Base-by-base conservation (phyloP, 2,113 vertebrate species). In the Piprites chloris region DNA sequence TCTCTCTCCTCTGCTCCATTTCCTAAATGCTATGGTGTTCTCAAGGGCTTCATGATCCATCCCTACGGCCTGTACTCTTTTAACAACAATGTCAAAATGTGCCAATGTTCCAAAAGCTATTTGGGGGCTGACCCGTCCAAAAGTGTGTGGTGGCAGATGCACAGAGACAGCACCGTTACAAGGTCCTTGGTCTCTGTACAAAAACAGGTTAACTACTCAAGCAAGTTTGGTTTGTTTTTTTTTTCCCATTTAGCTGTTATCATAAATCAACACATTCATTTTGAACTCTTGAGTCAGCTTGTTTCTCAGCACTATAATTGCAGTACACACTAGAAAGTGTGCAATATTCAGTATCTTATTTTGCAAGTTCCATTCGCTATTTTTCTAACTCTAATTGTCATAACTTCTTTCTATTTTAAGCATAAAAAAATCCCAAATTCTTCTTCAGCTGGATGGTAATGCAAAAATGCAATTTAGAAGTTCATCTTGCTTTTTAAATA, bases 81-180 rank as follows among this genome's bases (percentile, higher is more conserved):
- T 53, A 73, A 42, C 4, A 86, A 32, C 12, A 56, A 46, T 11
- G 27, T 27, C 59, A 59, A 7, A 63, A 24, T 28, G 53, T 59
- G 9, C 32, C 21, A 55, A 7, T 33, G 9, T n/a, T 80, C 41
- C 23, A 61, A 61, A 80, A 87, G 37, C 3, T 46, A 9, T 12
- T 10, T 39, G 22, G 8, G 8, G 1, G 2, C 5, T 9, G 13
- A 19, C 4, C 3, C 1, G 1, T 62, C 24, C 35, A 50, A 46
- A 74, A 47, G 9, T 7, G 9, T 22, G 13, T n/a, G 33, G 9
- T 56, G 20, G 10, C 23, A 62, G 23, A 62, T 19, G 12, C 6
- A 35, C 12, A 35, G 11, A 52, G 30, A 26, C 12, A 49, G 9
- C 6, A 46, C 9, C 11, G 21, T 37, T 27, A 41, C 32, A 56